A percentile compares a stretch with the other conserved stretches of the same genome.
phyloP scores from a whole-genome alignment of 2,888 invertebrate genomes.

The Stenurella melanura region DNA sequence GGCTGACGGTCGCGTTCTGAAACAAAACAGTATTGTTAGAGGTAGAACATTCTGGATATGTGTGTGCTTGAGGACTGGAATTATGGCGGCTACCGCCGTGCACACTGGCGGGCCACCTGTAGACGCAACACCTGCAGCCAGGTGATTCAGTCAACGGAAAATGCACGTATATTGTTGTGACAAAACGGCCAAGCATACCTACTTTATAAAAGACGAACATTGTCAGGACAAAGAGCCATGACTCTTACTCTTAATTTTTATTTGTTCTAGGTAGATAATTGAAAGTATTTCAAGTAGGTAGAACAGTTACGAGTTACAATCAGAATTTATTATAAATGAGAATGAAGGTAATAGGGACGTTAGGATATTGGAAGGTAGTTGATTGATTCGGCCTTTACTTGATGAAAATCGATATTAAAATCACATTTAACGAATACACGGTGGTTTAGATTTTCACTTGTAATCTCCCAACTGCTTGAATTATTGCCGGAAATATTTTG shows the following conservation, averaged over 20 bases:
- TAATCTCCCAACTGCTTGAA: too few species aligned
- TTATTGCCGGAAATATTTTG: too few species aligned
- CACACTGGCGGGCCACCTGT: conserved; percentile 62
- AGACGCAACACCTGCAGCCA: conserved; percentile 59
- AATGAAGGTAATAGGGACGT: too few species aligned
- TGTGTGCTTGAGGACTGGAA: conserved; percentile 46
- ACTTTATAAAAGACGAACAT: neutral
- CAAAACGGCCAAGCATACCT: neutral
- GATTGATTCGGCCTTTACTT: too few species aligned
- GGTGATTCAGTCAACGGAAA: conserved; percentile 51
- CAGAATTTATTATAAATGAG: too few species aligned
- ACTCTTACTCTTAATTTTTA: neutral
- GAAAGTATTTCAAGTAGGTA: too few species aligned
- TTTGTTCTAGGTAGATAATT: too few species aligned
- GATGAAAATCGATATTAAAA: too few species aligned
- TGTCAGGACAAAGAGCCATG: conserved; percentile 22
- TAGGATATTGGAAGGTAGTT: too few species aligned
- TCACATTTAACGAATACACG: too few species aligned
- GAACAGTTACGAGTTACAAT: too few species aligned
- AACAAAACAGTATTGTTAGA: conserved; percentile 69
- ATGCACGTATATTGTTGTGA: conserved; percentile 13
- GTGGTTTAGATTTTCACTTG: too few species aligned
- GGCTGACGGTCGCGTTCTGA: conserved; percentile 75
- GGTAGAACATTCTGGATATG: neutral
- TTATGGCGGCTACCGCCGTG: conserved; percentile 58